These are phyloP conservation scores for Pachypanchax playfairii DNA, from an alignment of 2,113 vertebrate species.

Conservation along the genomic window DNA sequence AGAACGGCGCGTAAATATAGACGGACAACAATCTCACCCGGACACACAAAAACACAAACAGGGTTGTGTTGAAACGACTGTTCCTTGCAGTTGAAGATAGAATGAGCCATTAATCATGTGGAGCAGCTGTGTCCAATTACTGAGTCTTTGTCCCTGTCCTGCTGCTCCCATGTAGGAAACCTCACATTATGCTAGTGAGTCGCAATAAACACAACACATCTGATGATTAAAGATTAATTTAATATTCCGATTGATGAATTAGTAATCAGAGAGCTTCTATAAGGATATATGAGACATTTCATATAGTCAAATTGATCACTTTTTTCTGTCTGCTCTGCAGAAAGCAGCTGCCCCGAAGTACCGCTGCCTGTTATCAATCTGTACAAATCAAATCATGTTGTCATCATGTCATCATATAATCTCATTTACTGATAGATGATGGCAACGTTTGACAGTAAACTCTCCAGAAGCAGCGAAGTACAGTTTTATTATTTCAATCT, in stretches of 20 bases:
- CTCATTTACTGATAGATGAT: slow-evolving; percentile 38
- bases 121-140: slow-evolving; percentile 49
- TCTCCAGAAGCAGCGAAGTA: slow-evolving; percentile 6
- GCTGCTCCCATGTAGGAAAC: slow-evolving; percentile 52
- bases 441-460: neutral
- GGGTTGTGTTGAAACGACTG: slow-evolving; percentile 55
- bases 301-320: neutral
- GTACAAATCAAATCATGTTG: slow-evolving; percentile 42
- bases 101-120: slow-evolving; percentile 63
- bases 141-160: slow-evolving; percentile 65
- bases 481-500: neutral
- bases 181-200: slow-evolving; percentile 28
- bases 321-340: neutral
- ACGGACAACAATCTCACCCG: neutral
- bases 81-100: slow-evolving; percentile 63
- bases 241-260: slow-evolving; percentile 2
- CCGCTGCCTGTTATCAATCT: slow-evolving; percentile 32
- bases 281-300: neutral
- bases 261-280: neutral
- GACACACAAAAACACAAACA: slow-evolving; percentile 12
- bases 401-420: slow-evolving; percentile 36
- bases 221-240: slow-evolving; percentile 2
- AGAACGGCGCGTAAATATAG: slow-evolving; percentile 8
- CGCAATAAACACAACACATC: slow-evolving; percentile 16
- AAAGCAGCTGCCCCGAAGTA: slow-evolving; percentile 6